Evolutionary conservation across 1,140 invertebrate species (phyloP), one percentile per base, ranked within the genome.

Genomic region (Stegodyphus dumicola): DNA sequence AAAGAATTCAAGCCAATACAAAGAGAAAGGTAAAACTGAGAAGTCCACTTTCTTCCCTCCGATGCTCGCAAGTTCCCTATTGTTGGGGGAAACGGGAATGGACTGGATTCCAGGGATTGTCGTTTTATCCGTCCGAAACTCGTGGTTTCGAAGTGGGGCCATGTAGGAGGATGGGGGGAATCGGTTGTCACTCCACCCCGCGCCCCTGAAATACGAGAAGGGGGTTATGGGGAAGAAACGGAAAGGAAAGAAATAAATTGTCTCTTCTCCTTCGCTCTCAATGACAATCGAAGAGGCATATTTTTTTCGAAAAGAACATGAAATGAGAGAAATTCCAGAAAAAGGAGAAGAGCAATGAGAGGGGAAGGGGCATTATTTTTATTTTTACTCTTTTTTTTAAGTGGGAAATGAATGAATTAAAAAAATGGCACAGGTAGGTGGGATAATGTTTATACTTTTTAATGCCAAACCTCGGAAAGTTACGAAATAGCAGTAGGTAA

Each of bases 161-260:
- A 67, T 15, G 17, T 13, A n/a, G 17, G 17, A 67, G 17, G 65
- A 60, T 60, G 65, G 65, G 65, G 15, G 56, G 15, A 15, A 60
- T 60, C 56, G 56, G 56, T 15, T 60, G 56, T 60, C 56, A 60
- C 56, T 60, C n/a, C 65, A 67, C 9, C 11, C 65, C 65, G 7
- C 65, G 17, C 65, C 56, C 56, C 15, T 60, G 9, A 60, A 60
- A 15, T 10, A 60, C 9, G 56, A 60, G 15, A 60, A 67, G n/a
- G 65, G 9, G 15, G 9, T 15, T 15, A 60, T 60, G 9, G 65
- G 65, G 17, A 67, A 67, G 17, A 67, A 67, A n/a, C 65, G 65
- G 65, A 67, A 67, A 18, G 2, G 13, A 17, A 67, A 15, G 17
- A 67, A 67, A 67, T 67, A 67, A 67, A 67, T 67, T 67, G 65